These are phyloP conservation scores for Lacerta viridis DNA, from an alignment of 2,797 vertebrate species.

Conservation along the genomic window DNA sequence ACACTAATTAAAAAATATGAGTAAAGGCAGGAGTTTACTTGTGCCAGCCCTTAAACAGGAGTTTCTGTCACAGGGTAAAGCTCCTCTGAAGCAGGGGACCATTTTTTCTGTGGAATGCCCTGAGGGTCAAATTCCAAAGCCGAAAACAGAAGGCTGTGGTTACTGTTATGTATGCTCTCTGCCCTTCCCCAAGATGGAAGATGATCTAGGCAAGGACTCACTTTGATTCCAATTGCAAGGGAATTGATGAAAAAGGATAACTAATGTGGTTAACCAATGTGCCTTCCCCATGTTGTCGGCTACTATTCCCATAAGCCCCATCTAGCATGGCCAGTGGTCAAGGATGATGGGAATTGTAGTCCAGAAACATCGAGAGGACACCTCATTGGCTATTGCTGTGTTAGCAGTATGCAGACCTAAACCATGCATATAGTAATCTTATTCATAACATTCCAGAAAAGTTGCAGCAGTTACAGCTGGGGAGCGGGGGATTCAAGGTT, in stretches of 20 bases:
- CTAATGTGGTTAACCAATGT: not conserved
- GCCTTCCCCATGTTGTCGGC: too few species aligned
- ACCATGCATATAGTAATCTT: not conserved
- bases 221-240: not conserved
- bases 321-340: too few species aligned
- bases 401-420: not conserved
- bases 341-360: not conserved
- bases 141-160: not conserved
- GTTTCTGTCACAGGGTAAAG: not conserved
- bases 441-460: slow-evolving; percentile 23
- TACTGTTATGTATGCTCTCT: not conserved
- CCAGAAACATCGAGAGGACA: not conserved
- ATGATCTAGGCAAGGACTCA: not conserved
- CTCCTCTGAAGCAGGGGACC: not conserved
- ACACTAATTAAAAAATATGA: slow-evolving; percentile 47
- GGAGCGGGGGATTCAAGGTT: slow-evolving; percentile 9
- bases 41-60: slow-evolving; percentile 21
- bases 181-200: not conserved
- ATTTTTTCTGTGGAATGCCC: not conserved
- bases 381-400: not conserved
- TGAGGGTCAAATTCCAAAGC: not conserved
- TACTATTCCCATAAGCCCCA: not conserved
- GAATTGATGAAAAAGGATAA: not conserved
- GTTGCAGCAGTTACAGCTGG: not conserved
- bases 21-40: slow-evolving; percentile 32